Base-by-base conservation (phyloP, 2,113 vertebrate genomes). In the Agapornis roseicollis region DNA sequence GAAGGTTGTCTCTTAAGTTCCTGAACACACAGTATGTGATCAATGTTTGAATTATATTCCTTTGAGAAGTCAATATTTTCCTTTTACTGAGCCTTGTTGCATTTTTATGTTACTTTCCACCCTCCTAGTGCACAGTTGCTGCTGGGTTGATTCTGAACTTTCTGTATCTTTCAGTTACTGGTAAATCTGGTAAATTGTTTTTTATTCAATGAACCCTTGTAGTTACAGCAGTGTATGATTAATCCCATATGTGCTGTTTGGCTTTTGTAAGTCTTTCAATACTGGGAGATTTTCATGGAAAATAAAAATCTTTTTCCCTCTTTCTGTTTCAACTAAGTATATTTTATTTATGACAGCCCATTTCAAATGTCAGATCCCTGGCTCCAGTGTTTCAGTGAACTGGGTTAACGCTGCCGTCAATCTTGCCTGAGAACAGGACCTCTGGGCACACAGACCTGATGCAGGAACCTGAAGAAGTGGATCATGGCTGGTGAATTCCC, bases 401-500 rank as follows among this genome's bases (percentile, higher is more conserved):
- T 39, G 27, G 7, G 14, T 22, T 50, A 52, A 78, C 83, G 41
- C 24, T 37, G 24, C 28, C 8, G 60, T 47, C n/a, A 47, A 14
- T 41, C 66, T 46, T 2, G 1, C 39, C 20, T 24, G 65, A 42
- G 58, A 69, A 39, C 15, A 82, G 33, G 44, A 35, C 3, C 20
- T 68, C 74, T 37, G 14, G 10, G 20, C 17, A 37, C 44, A 33
- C 7, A 53, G 31, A 41, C 9, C 41, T 44, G 16, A 22, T 37
- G 72, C 28, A 77, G 66, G 65, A 88, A 88, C 7, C 23, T 41
- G 53, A 83, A 41, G 49, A 52, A 81, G 4, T 82, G 12, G 13
- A 39, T 16, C 4, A 4, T 0, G 24, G 13, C 22, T 64, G 29
- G 15, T 0, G 0, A 64, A 64, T 64, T 71, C 44, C 41, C 10